Base-by-base conservation (phyloP, 2,113 vertebrate species). In the Leucopternis melanops region DNA sequence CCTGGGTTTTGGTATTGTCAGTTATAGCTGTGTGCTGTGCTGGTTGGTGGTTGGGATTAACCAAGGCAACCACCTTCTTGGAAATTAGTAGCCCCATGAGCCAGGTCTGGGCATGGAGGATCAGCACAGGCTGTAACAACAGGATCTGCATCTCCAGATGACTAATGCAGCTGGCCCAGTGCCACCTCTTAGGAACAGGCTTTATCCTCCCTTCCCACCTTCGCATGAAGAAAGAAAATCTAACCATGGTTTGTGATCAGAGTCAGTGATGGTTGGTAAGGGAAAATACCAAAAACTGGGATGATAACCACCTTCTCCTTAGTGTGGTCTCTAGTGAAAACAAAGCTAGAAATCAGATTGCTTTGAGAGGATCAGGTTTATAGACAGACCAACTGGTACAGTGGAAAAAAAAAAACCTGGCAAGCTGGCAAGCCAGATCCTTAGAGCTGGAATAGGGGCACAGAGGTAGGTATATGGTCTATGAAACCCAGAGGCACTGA, bases 51-150 rank as follows among this genome's bases (percentile, higher is more conserved):
- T 16, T 49, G 31, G 19, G 27, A 25, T 34, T 29, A 45, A 34
- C 27, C 54, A 38, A 47, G 45, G 11, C 40, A 54, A 12, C 34
- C 32, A 34, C 14, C 32, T 61, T 32, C 34, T 29, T 4, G 2
- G 14, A 22, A n/a, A 9, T 25, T 26, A 55, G 29, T 12, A 25
- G 44, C 23, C 18, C 34, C 42, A 18, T 57, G 26, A 29, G 18
- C 8, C 0, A 3, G 12, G 20, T 42, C 9, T 3, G 4, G n/a
- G 22, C 20, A 36, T 10, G 42, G 65, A 49, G 26, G 49, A 7
- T 25, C n/a, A 50, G 49, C 40, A n/a, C 2, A 3, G 10, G 13
- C 47, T 62, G 29, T 31, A 45, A 45, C 14, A 23, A 31, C n/a
- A 42, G 57, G 57, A 14, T 58, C 36, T 40, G 5, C 20, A 2